Evolutionary conservation across 1,140 invertebrate genomes (phyloP), one percentile per base, ranked within the genome.

Genomic region (Ips nitidus): DNA sequence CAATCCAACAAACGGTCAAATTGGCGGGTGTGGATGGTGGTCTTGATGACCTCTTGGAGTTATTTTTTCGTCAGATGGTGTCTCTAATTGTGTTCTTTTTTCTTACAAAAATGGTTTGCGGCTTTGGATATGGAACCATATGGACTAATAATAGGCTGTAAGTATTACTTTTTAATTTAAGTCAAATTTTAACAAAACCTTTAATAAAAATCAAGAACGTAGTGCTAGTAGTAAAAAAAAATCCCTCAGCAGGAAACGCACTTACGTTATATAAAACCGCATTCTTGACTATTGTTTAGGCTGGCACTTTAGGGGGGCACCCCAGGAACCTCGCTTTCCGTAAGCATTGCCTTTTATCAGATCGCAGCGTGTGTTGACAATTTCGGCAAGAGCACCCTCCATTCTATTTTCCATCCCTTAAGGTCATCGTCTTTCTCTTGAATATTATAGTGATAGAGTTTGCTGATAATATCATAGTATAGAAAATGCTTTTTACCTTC

Each of bases 281-380:
- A 64, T 52, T 52, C 39, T 64, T 64, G 8, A 5, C 45, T n/a
- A n/a, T 47, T 47, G n/a, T 5, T 5, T 47, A 47, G 45, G 45
- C 45, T n/a, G 45, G 4, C 4, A 47, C 22, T 22, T 22, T 22
- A 22, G 22, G 22, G 22, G 22, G 22, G 53, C 6, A 56, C 4
- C 38, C 22, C 7, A 68, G 71, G 74, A 76, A 75, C 67, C 7
- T 71, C 75, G 4, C 76, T 75, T 74, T 73, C 60, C 70, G 41
- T 61, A 56, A 73, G 55, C 67, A 71, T 71, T 71, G 71, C 77
- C 74, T 66, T 61, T 79, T 79, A 80, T 79, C 79, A 79, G 79
- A 79, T 79, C 79, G 77, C 78, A 68, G 74, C 79, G 77, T 77
- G 79, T 45, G 66, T 79, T 79, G 78, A 79, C 78, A 79, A 79